Conservation (phyloP, 2,888 invertebrate genomes). For the Leptodirus hochenwartii region DNA sequence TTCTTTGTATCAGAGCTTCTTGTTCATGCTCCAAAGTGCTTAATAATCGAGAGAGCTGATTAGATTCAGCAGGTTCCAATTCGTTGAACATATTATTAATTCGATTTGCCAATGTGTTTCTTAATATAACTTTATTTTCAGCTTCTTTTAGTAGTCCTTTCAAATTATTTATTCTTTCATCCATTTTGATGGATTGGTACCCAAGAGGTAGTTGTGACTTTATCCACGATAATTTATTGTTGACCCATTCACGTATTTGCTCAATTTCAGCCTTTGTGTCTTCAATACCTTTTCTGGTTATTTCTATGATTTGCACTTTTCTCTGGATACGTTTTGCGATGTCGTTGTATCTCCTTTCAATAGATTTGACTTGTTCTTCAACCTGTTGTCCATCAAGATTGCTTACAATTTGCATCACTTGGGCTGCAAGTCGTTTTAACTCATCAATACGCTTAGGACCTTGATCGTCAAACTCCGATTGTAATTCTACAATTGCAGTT, state of each 20-base stretch:
- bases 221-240: slow-evolving; percentile 48
- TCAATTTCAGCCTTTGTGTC: slow-evolving; percentile 64
- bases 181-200: slow-evolving; percentile 58
- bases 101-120: slow-evolving; percentile 68
- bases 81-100: slow-evolving; percentile 70
- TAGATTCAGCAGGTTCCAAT: slow-evolving; percentile 68
- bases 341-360: slow-evolving; percentile 71
- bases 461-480: slow-evolving; percentile 52
- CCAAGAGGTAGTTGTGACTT: slow-evolving; percentile 51
- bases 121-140: slow-evolving; percentile 64
- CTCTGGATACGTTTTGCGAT: slow-evolving; percentile 69
- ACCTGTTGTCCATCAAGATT: slow-evolving; percentile 81
- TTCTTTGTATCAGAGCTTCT: slow-evolving; percentile 46
- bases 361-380: slow-evolving; percentile 71
- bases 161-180: slow-evolving; percentile 50
- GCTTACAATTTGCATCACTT: slow-evolving; percentile 63
- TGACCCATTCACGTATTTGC: slow-evolving; percentile 63
- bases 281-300: slow-evolving; percentile 67
- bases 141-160: slow-evolving; percentile 66
- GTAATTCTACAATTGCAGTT: slow-evolving; percentile 51
- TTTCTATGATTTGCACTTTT: slow-evolving; percentile 66
- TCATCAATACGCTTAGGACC: slow-evolving; percentile 54
- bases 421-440: slow-evolving; percentile 47
- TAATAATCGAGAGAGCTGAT: slow-evolving; percentile 55
- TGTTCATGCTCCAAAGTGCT: slow-evolving; percentile 57